Evolutionary conservation across 2,113 vertebrate species (phyloP).

Genomic region (Scolopax mira): DNA sequence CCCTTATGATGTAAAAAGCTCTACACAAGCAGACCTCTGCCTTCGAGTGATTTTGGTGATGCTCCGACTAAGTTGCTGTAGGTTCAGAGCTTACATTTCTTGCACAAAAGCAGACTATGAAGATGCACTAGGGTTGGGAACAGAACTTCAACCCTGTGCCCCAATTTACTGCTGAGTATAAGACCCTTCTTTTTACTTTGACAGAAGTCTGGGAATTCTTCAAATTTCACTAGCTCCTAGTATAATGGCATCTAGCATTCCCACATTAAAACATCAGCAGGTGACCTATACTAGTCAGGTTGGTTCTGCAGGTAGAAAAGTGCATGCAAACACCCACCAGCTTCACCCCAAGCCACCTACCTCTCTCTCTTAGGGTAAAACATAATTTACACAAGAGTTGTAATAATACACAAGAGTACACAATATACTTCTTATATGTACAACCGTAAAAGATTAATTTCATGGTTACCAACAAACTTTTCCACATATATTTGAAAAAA

Average conservation of each 20-base stretch:
- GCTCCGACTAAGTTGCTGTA: neutral
- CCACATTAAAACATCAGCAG: neutral
- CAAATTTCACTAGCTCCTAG: neutral
- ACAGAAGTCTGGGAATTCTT: neutral
- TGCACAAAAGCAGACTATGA: neutral
- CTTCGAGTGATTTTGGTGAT: neutral
- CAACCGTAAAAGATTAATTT: neutral
- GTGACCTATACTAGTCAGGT: neutral
- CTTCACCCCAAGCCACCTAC: neutral
- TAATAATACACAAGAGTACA: too few species aligned
- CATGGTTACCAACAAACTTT: neutral
- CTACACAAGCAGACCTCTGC: neutral
- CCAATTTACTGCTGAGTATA: neutral
- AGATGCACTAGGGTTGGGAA: fast-evolving
- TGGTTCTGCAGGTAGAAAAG: neutral
- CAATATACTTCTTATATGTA: neutral
- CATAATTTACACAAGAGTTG: neutral
- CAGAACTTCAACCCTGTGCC: neutral
- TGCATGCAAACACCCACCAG: neutral
- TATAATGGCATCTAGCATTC: neutral
- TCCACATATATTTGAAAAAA: neutral
- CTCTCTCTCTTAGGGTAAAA: neutral
- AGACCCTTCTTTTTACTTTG: neutral
- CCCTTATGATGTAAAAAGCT: neutral
- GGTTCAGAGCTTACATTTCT: neutral